Evolutionary conservation across 2,797 vertebrate species (phyloP), one percentile per base, ranked within the genome.

Genomic region (Morelia viridis): DNA sequence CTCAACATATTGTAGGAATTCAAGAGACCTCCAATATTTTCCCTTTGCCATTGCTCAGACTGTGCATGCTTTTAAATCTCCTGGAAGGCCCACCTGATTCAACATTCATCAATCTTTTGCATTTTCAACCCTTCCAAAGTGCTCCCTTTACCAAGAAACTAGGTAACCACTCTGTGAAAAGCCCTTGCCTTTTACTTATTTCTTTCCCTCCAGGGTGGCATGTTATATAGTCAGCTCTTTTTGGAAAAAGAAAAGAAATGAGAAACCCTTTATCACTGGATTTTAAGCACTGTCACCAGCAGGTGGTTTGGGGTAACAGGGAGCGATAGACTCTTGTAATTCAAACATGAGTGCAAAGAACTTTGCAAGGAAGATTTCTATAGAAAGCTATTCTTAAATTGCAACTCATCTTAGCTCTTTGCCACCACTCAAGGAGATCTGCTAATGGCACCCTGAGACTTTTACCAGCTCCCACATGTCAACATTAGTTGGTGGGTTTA

Each of bases 81-180:
- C 64, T 65, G 28, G 11, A 31, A n/a, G 64, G 4, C 28, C 64
- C 28, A 28, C 11, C 1, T 0, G 11, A 68, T 68, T 31, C 65
- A 6, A 31, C 65, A 5, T 31, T 13, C n/a, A 19, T 46, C 53
- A 24, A 2, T 65, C 76, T 11, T 2, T 53, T 31, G 31, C 41
- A 86, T 95, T 94, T 90, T 94, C 96, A 91, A 90, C 46, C 85
- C 93, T 93, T 94, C 91, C 12, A 31, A 91, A 92, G 58, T 91
- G 93, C 83, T 85, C 13, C 94, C 89, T 93, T 56, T 41, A 22
- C 92, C 53, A 1, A 86, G 89, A 92, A 92, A 71, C 89, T 90
- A 93, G 88, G 68, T 22, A 2, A 61, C 11, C 10, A 0, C 60
- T 90, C 61, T 88, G 92, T 94, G 90, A 95, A 95, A 60, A 62